Conservation (phyloP, 2,888 invertebrate species). For the Phytoseiulus persimilis region DNA sequence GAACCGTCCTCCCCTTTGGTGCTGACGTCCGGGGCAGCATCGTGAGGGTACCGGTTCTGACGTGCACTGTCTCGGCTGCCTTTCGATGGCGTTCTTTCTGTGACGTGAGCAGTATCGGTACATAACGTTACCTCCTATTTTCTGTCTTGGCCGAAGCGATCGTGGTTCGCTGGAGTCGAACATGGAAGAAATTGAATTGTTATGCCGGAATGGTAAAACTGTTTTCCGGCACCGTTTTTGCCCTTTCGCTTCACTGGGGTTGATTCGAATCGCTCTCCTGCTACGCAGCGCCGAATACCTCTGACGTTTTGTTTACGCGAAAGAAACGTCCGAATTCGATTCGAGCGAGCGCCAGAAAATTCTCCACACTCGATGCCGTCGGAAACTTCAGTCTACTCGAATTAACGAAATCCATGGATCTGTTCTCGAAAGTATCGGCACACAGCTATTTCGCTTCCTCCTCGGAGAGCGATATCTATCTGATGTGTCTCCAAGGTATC, state of each 20-base stretch:
- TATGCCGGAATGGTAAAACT: neutral
- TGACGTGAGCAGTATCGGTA: neutral
- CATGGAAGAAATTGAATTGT: neutral
- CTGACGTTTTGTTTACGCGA: neutral
- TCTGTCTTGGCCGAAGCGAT: neutral
- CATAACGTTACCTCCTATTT: neutral
- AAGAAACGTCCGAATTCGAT: neutral
- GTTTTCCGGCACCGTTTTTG: neutral
- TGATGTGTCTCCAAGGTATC: no score
- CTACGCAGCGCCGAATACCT: neutral
- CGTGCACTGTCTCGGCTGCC: no score
- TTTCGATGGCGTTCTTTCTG: neutral
- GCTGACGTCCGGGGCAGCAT: no score
- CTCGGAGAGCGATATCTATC: no score
- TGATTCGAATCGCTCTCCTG: neutral
- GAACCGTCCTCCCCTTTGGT: neutral
- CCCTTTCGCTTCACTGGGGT: neutral
- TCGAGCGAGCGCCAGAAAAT: neutral
- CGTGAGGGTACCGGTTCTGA: no score
- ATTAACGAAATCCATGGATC: no score
- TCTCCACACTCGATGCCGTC: neutral
- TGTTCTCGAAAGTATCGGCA: no score
- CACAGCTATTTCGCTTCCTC: no score
- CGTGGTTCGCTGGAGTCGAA: neutral
- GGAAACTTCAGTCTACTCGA: no score